Evolutionary conservation across 30 jellyfish, hydroid and myxozoan species (phyloP), one percentile per base, ranked within the genome.

Genomic region (Aurelia aurita complex sp. Pacific): DNA sequence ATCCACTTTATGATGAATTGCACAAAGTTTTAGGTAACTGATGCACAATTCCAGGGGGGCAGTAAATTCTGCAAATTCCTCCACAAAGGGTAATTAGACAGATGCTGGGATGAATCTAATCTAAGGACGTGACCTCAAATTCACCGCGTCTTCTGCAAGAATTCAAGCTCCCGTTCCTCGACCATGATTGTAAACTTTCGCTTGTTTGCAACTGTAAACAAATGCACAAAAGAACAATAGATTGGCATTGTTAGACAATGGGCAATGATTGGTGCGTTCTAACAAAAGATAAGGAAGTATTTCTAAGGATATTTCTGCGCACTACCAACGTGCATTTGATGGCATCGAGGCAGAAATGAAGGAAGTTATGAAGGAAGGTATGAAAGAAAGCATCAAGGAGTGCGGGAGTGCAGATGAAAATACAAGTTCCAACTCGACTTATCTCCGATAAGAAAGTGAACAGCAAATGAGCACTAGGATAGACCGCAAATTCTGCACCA

Each of bases 121-220:
- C 36, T 6, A 23, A 33, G 80, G 59, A 57, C 57, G 67, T 79
- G 89, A 79, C 78, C 89, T 79, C 89, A 79, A 65, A 16, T 11
- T 64, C 80, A 51, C 80, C 89, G 89, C 89, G 89, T 79, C 89
- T 79, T 79, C 19, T 70, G 80, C 66, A 70, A 36, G 34, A 15
- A 29, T 57, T 16, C 33, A 34, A 67, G 53, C 23, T 57, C 38
- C 59, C n/a, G 6, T 14, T 19, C 8, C 64, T 70, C 38, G 55
- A 32, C 46, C 89, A 33, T 60, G 43, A 32, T 36, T 23, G 69
- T 57, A 79, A 64, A 67, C 89, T 57, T 54, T 11, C 64, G 14
- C 69, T 18, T 61, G 43, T 35, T 38, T 79, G 70, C 63, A 79
- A 79, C 73, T 42, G 73, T 79, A 65, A 79, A 79, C 89, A 79